Conservation (phyloP, 2,888 invertebrate genomes). For the Nysson spinosus region DNA sequence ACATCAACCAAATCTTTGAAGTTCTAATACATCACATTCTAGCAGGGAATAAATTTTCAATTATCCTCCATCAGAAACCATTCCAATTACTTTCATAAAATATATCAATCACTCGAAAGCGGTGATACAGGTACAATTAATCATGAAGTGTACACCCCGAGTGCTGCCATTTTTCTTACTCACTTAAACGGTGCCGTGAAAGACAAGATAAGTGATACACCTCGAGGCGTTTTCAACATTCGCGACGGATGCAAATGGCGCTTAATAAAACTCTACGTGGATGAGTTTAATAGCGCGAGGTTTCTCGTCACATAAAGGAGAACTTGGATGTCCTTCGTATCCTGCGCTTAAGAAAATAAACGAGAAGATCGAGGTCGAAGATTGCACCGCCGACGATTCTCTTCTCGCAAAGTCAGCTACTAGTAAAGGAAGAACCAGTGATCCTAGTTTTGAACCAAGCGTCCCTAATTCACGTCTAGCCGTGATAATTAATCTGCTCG, state of each 20-base stretch:
- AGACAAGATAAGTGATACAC: too few species aligned
- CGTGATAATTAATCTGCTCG: conserved; percentile 60
- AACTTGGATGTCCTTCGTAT: conserved; percentile 27
- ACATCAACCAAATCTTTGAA: too few species aligned
- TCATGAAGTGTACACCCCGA: too few species aligned
- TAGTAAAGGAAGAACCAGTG: conserved; percentile 21
- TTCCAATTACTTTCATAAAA: too few species aligned
- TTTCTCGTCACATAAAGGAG: conserved; percentile 28
- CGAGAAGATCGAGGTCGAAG: conserved; percentile 53
- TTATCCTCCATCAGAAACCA: too few species aligned
- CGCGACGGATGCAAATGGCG: conserved; percentile 46
- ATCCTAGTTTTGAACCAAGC: conserved; percentile 49
- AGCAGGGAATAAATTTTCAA: too few species aligned
- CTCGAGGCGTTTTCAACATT: conserved; percentile 14
- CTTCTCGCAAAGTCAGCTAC: conserved; percentile 15
- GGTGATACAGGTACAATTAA: too few species aligned
- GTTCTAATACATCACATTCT: too few species aligned
- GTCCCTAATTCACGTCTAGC: conserved; percentile 64
- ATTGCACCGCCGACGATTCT: conserved; percentile 43
- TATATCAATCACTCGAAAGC: too few species aligned
- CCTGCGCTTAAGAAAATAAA: conserved; percentile 29
- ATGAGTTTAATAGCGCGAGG: conserved; percentile 43
- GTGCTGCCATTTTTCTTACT: too few species aligned
- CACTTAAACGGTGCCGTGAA: too few species aligned
- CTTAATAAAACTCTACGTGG: too few species aligned